Base-by-base conservation (phyloP, 2,797 vertebrate genomes). In the Anguilla megastoma region DNA sequence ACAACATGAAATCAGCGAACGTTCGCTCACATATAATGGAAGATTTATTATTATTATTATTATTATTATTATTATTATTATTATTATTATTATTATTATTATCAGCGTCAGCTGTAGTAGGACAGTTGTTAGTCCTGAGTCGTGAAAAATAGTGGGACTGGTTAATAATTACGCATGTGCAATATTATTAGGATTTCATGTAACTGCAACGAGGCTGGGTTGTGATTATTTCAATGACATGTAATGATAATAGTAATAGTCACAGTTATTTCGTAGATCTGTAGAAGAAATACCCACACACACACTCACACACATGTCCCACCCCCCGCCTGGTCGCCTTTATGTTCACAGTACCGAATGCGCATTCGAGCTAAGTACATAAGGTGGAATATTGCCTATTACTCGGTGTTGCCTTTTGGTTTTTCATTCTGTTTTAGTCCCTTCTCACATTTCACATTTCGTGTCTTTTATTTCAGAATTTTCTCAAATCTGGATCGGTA, bases 61-160 rank as follows among this genome's bases (percentile, higher is more conserved):
- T 60, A 54, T 80, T 80, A 87, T 24, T 63, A 82, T 41, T 83
- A 60, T 18, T 82, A 30, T 45, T 83, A 66, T 30, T 63, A 48
- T 45, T 66, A 66, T 45, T 33, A 87, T 63, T 66, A 63, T n/a
- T 27, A 82, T 86, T 33, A 86, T 76, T 76, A 36, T 71, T 45
- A 36, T 58, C 2, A 58, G 0, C 10, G 3, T 33, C 79, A 33
- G 36, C 9, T 8, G 27, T 66, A 16, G 41, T 60, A 45, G 36
- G 18, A 0, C 60, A 63, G 60, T 80, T 3, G 36, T 45, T 82
- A 0, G 36, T 66, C 58, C 58, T 63, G 24, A n/a, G 79, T 50
- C 79, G 41, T 36, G n/a, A 76, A 76, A 33, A 76, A 33, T 36
- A 2, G 71, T 10, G 3, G 71, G 16, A 76, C 16, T 76, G 12